These are phyloP conservation scores for Chiridota heheva DNA, from an alignment of 35 echinoderm and acorn worm genomes.

Conservation along the genomic window DNA sequence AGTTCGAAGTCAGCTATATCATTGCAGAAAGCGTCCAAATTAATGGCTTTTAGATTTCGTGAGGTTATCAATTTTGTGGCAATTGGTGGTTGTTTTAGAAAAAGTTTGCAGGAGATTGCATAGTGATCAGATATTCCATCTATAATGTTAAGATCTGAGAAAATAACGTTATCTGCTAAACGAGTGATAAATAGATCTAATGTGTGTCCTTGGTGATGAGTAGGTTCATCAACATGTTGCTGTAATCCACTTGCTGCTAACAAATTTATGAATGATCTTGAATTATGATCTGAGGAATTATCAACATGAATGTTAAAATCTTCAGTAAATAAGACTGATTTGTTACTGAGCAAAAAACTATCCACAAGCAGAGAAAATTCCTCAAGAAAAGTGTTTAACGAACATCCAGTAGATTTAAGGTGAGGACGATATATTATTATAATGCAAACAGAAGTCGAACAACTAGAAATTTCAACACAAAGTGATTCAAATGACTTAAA, in stretches of 20 bases:
- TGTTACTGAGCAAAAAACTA: background rate
- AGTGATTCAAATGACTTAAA: constrained; percentile 21
- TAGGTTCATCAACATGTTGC: constrained; percentile 7
- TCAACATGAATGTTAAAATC: constrained; percentile 18
- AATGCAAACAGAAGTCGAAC: constrained; percentile 17
- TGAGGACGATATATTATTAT: constrained; percentile 22
- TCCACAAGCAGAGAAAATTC: background rate
- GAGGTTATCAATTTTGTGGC: constrained; percentile 32
- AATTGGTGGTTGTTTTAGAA: constrained; percentile 9
- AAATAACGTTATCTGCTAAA: background rate
- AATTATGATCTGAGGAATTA: background rate
- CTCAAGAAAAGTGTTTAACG: background rate
- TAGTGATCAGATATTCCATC: constrained; percentile 31
- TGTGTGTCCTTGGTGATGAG: background rate
- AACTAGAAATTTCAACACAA: background rate
- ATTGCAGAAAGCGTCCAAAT: constrained; percentile 1
- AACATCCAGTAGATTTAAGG: background rate
- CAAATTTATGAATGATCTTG: background rate
- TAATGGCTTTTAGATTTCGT: constrained; percentile 27
- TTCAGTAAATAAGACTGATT: background rate
- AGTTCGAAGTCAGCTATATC: constrained; percentile 10
- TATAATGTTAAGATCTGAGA: background rate
- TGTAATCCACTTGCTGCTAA: background rate
- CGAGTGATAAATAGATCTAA: constrained; percentile 23
- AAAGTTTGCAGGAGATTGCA: constrained; percentile 22